Evolutionary conservation across 2,888 invertebrate species (phyloP), one percentile per base, ranked within the genome.

Genomic region (Hecatera dysodea): DNA sequence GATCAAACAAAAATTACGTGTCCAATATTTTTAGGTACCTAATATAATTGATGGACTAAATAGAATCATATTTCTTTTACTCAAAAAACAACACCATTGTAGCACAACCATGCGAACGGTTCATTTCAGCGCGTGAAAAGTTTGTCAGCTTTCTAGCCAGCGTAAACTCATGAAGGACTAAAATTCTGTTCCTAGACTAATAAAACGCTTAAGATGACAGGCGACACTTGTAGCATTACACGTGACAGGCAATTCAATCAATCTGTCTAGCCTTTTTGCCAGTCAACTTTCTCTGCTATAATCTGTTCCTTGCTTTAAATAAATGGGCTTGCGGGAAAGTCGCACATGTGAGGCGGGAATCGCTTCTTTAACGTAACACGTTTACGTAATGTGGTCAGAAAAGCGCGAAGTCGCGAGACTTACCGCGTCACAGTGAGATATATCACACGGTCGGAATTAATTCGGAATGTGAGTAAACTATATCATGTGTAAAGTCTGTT

Each of bases 371-470:
- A 67, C 42, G 56, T 64, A 53, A 52, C 72, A 44, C 56, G 61
- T 59, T 82, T 78, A 76, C 69, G 73, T 60, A 71, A 80, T 65
- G 42, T 66, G 78, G 62, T 75, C 64, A 69, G 64, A 63, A 66
- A 73, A 76, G 71, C 56, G 48, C 19, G 62, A 56, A 48, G 56
- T 52, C 44, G 72, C 56, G 63, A 12, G 24, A 44, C 33, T n/a
- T 48, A 56, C 44, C 36, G 56, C 6, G 15, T 24, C 24, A 50
- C 15, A 11, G 46, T 75, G 66, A 76, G 39, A 39, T 33, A 39
- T 39, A 78, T n/a, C 76, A 59, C 70, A 82, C 53, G 60, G 53
- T 72, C 48, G 53, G 62, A 77, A 84, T 84, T 82, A 77, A 82
- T 78, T 67, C 46, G 64, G 72, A 71, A 84, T 70, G 71, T 52